Conservation (phyloP, 2,888 invertebrate species). For the Nomada goodeniana region DNA sequence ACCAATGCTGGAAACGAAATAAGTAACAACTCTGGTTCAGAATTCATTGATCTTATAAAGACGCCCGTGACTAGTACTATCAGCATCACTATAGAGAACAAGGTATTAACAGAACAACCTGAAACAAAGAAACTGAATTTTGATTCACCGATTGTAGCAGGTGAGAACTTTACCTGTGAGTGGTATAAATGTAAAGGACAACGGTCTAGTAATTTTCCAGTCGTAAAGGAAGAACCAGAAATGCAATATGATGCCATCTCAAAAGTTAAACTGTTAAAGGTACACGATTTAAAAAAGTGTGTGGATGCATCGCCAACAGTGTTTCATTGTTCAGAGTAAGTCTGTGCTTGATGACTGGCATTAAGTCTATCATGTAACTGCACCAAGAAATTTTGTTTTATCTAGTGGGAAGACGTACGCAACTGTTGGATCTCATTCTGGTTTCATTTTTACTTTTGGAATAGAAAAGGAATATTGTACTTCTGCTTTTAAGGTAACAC, state of each 20-base stretch:
- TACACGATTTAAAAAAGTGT: constrained; percentile 90
- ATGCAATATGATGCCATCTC: constrained; percentile 38
- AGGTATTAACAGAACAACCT: neutral
- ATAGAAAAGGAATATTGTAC: constrained; percentile 86
- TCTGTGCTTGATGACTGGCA: constrained; percentile 69
- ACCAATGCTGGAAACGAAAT: neutral
- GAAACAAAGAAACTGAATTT: neutral
- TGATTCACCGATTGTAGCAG: neutral
- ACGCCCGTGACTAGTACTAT: constrained; percentile 6
- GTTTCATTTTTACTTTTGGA: constrained; percentile 87
- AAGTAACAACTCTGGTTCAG: neutral
- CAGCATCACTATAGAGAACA: neutral
- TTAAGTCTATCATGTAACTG: neutral
- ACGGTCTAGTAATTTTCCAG: constrained; percentile 13
- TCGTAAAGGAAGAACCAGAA: constrained; percentile 13
- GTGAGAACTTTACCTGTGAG: constrained; percentile 42
- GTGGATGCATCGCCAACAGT: constrained; percentile 91
- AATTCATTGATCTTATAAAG: neutral
- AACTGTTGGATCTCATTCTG: constrained; percentile 91
- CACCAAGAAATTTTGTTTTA: constrained; percentile 20
- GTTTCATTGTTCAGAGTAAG: constrained; percentile 84
- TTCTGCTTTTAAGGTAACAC: constrained; percentile 83
- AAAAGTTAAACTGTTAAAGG: constrained; percentile 83
- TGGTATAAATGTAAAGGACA: constrained; percentile 78
- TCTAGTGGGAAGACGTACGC: constrained; percentile 80